Percentiles rank a stretch among this genome's conserved stretches.
These are phyloP conservation scores for Melanostigma gelatinosum DNA, from an alignment of 2,113 vertebrate species.

Conservation along the genomic window DNA sequence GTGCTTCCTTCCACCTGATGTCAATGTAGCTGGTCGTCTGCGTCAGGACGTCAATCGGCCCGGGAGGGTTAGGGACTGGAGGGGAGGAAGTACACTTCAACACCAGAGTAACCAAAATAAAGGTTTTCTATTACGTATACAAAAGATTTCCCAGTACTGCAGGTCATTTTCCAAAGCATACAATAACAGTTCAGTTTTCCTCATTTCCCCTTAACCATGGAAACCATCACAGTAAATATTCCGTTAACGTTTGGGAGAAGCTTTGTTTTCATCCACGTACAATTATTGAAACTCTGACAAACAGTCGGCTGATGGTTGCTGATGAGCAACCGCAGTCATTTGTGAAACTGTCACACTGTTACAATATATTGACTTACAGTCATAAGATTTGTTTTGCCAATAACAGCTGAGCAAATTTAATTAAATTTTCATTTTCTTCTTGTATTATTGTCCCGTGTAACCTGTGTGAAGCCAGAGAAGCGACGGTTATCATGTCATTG, in stretches of 20 bases:
- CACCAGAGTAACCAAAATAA: neutral
- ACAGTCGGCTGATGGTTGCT: neutral
- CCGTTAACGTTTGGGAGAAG: neutral
- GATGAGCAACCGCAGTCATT: neutral
- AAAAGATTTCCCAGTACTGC: neutral
- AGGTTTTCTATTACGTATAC: neutral
- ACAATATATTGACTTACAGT: neutral
- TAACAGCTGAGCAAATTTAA: neutral
- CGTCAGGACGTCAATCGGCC: neutral
- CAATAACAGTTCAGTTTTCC: neutral
- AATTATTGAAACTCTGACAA: neutral
- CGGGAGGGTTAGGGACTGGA: constrained; percentile 78
- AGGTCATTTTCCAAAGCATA: neutral
- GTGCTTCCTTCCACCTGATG: constrained; percentile 55
- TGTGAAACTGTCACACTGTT: neutral
- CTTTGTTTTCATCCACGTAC: neutral
- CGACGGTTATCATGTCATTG: neutral
- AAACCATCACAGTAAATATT: neutral
- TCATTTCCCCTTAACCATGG: neutral
- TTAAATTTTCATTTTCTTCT: neutral
- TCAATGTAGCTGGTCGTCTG: constrained; percentile 57
- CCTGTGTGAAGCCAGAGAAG: neutral
- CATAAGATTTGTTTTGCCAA: neutral
- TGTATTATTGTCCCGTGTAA: neutral
- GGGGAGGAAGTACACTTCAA: neutral